A percentile compares a stretch with the other conserved stretches of the same genome.
Evolutionary conservation across 2,888 invertebrate species (phyloP).

Genomic region (Ectropis crepuscularia): DNA sequence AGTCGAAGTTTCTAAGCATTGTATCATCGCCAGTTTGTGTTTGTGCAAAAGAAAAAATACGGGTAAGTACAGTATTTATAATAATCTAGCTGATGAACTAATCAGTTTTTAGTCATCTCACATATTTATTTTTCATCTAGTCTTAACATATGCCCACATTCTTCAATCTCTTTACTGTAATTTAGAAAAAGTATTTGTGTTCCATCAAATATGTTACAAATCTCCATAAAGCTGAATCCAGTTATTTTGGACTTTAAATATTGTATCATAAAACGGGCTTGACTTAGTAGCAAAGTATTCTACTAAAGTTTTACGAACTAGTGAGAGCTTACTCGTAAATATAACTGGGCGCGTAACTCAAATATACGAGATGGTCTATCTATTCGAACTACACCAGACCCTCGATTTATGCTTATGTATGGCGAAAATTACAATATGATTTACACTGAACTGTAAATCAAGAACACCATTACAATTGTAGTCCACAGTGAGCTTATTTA

Average conservation of each 20-base stretch:
- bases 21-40: no score
- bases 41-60: no score
- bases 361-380: slow-evolving; percentile 15
- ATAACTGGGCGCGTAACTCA: slow-evolving; percentile 16
- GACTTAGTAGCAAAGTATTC: slow-evolving; percentile 12
- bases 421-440: slow-evolving; percentile 13
- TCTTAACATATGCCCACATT: no score
- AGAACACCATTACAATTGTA: not conserved
- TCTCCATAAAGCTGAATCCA: slow-evolving; percentile 12
- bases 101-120: no score
- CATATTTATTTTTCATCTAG: no score
- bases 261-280: slow-evolving; percentile 6
- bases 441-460: slow-evolving; percentile 1
- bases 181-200: not conserved
- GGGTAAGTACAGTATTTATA: no score
- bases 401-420: slow-evolving; percentile 2
- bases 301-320: slow-evolving; percentile 23
- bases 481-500: no score
- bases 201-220: not conserved
- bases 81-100: no score
- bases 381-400: slow-evolving; percentile 13
- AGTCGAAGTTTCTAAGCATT: no score
- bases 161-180: no score
- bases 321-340: slow-evolving; percentile 20
- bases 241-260: slow-evolving; percentile 21